Base-by-base conservation (phyloP, 2,797 vertebrate species). In the Gadopsis bispinosus region DNA sequence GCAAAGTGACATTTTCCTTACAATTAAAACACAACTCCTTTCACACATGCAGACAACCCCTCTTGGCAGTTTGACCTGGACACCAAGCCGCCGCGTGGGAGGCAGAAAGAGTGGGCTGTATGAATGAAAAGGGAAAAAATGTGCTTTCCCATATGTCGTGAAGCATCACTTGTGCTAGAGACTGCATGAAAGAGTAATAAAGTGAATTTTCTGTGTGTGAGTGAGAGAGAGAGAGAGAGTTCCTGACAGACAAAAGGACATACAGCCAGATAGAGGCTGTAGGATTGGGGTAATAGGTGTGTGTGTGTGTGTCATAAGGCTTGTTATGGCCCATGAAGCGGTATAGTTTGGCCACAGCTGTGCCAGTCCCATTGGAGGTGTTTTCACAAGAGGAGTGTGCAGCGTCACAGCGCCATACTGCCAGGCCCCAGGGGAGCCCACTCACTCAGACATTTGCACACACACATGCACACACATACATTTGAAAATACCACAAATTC, bases 301-400 rank as follows among this genome's bases (percentile, higher is more conserved):
- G 41, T 77, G 63, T 85, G 78, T 72, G 77, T 73, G 75, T 92
- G 83, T 94, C 89, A 93, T 88, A 89, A 88, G 89, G 80, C 91
- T 93, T 94, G 92, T 95, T 94, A 94, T 93, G 88, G 88, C 91
- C 89, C 85, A 86, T 87, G 88, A 93, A 93, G 90, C 93, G 60
- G 89, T 90, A 87, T 88, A 93, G 93, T 90, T 94, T 92, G 94
- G 94, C 92, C 94, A 93, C 94, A 96, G 95, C 95, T 95, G 95
- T 94, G 92, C 91, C 11, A 66, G 86, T 93, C 92, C 93, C 91
- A 84, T 90, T 84, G 92, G 93, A 95, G 91, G 91, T 84, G 85
- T 89, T 91, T 92, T 92, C 91, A 83, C 90, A 88, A 81, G 89
- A 92, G 91, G 90, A 92, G 89, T 88, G 88, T 79, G 90, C 88